Conservation (phyloP, 2,113 vertebrate species). For the Eupsittula cactorum region DNA sequence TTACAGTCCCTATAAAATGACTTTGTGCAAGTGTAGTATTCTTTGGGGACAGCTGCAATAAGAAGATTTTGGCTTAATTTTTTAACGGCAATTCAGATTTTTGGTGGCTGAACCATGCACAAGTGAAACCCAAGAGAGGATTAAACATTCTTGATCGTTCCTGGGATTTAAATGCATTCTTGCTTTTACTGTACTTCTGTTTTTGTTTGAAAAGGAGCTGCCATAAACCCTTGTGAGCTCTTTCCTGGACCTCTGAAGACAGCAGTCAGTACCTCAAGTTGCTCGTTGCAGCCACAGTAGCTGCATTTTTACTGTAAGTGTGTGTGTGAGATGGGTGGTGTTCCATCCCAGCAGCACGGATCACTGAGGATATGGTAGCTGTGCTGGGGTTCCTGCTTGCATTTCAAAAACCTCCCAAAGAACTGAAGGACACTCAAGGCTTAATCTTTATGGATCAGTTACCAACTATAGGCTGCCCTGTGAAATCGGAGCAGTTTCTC, state of each 20-base stretch:
- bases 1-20: background rate
- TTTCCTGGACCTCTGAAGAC: background rate
- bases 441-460: background rate
- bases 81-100: background rate
- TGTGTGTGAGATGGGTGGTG: background rate
- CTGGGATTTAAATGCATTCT: background rate
- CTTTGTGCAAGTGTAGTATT: background rate
- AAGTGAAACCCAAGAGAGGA: background rate
- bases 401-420: background rate
- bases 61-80: background rate
- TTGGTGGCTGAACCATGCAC: background rate
- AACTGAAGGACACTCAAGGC: background rate
- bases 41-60: background rate
- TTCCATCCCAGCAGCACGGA: rapidly evolving
- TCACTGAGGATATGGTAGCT: background rate
- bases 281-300: rapidly evolving
- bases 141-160: background rate
- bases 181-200: background rate
- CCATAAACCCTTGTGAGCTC: background rate
- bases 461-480: constrained; percentile 11
- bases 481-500: background rate
- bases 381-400: background rate
- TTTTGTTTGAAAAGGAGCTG: background rate
- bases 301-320: background rate
- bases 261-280: rapidly evolving